Conservation (phyloP, 2,888 invertebrate genomes). For the Sinhomidia bicolor region DNA sequence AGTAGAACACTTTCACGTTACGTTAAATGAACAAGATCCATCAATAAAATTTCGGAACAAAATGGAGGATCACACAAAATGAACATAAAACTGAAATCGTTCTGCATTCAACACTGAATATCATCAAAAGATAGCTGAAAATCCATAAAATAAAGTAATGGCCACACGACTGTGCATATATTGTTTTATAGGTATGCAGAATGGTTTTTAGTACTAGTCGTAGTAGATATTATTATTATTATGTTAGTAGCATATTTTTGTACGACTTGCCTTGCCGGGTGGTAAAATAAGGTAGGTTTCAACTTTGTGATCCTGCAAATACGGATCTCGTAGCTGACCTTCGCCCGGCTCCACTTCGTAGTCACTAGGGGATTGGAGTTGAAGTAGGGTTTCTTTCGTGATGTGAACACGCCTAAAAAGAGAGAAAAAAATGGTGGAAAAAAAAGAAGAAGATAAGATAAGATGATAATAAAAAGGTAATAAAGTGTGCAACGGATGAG, state of each 20-base stretch:
- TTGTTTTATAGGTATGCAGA: no score
- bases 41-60: not conserved
- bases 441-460: no score
- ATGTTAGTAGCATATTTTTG: no score
- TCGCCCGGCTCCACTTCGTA: conserved; percentile 94
- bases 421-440: conserved; percentile 50
- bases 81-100: no score
- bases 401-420: conserved; percentile 91
- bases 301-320: conserved; percentile 93
- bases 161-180: no score
- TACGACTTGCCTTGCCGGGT: conserved; percentile 83
- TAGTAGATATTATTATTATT: no score
- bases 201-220: no score
- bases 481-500: conserved; percentile 76
- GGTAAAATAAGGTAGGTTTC: conserved; percentile 94
- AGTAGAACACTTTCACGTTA: conserved; percentile 9
- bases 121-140: not conserved
- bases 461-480: conserved; percentile 24
- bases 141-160: not conserved
- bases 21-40: conserved; percentile 4
- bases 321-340: conserved; percentile 90
- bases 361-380: conserved; percentile 86
- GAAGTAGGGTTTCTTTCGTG: conserved; percentile 91
- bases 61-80: no score
- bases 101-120: no score